A percentile compares a stretch with the other conserved stretches of the same genome.
These are phyloP conservation scores for Pterocles orientalis DNA, from an alignment of 2,113 vertebrate genomes.

Conservation along the genomic window DNA sequence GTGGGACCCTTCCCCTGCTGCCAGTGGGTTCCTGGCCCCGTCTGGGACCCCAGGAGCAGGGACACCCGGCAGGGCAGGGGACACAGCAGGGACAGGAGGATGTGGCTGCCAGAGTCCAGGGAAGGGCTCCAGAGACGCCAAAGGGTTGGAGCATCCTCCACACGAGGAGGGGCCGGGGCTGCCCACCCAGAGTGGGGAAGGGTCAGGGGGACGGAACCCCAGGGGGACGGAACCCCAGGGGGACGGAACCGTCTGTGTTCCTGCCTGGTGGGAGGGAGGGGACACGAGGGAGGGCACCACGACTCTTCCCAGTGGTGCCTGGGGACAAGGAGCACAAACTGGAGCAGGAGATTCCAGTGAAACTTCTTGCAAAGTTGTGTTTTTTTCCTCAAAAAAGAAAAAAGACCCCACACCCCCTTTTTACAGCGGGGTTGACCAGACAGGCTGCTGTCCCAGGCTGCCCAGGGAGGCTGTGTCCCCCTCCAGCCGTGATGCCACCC, in stretches of 20 bases:
- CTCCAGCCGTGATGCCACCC: background rate
- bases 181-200: no score
- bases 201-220: no score
- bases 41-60: background rate
- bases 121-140: no score
- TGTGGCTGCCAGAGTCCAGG: no score
- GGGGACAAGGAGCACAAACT: background rate
- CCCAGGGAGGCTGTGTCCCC: background rate
- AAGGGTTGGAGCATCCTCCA: no score
- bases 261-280: background rate
- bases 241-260: rapidly evolving
- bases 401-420: background rate
- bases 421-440: background rate
- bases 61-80: background rate
- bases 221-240: no score
- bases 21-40: background rate
- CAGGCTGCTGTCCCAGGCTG: background rate
- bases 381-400: background rate
- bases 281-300: background rate
- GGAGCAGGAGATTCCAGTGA: background rate
- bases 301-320: background rate
- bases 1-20: background rate
- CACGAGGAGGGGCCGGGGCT: no score
- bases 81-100: background rate
- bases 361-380: background rate